These are phyloP conservation scores for Dinocampus coccinellae DNA, from an alignment of 2,888 invertebrate species.

Conservation along the genomic window DNA sequence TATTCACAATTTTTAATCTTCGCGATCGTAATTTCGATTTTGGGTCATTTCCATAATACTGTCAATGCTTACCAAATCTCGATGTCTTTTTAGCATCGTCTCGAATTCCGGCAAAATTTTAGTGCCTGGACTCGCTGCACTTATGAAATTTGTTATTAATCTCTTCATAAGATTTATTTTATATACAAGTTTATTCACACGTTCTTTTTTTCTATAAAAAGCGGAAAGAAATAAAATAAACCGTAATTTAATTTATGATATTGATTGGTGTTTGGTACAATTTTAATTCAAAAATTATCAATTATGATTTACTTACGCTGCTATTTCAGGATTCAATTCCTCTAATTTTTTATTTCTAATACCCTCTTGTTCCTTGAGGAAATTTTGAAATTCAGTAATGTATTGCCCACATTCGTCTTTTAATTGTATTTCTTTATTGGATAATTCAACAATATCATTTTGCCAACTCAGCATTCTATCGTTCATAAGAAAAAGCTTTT, in stretches of 20 bases:
- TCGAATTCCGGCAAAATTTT: conserved; percentile 33
- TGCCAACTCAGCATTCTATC: conserved; percentile 35
- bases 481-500: conserved; percentile 40
- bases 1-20: conserved; percentile 1
- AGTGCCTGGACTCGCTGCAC: conserved; percentile 29
- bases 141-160: conserved; percentile 45
- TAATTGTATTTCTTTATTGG: conserved; percentile 27
- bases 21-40: background rate
- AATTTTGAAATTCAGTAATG: conserved; percentile 39
- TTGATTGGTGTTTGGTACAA: background rate
- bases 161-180: conserved; percentile 50
- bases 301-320: conserved; percentile 36
- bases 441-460: conserved; percentile 17
- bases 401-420: conserved; percentile 33
- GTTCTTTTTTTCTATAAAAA: conserved; percentile 43
- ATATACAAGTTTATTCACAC: conserved; percentile 36
- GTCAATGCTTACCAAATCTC: conserved; percentile 45
- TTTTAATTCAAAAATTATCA: background rate
- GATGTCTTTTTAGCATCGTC: conserved; percentile 40
- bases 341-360: conserved; percentile 40
- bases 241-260: background rate
- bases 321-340: conserved; percentile 46
- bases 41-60: conserved; percentile 41
- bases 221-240: conserved; percentile 10
- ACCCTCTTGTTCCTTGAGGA: conserved; percentile 43